Percentiles rank a stretch among this genome's conserved stretches.
These are phyloP conservation scores for Argopecten irradians DNA, from an alignment of 1,140 invertebrate species.

Conservation along the genomic window DNA sequence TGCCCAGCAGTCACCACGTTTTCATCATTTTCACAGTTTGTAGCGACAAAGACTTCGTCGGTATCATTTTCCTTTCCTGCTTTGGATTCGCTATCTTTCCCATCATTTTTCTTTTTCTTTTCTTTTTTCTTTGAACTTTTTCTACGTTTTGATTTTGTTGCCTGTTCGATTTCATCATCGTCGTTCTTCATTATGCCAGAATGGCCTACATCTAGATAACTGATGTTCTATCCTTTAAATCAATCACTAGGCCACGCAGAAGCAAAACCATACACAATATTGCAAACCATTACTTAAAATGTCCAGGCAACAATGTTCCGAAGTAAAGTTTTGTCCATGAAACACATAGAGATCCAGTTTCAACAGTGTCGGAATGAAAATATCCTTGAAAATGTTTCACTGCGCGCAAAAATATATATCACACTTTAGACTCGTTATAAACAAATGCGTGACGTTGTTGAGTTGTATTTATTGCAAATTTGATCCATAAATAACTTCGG, in stretches of 20 bases:
- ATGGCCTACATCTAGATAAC: background rate
- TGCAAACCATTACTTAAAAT: background rate
- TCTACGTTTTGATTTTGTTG: background rate
- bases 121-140: conserved; percentile 2
- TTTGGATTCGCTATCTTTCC: background rate
- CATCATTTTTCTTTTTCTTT: background rate
- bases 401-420: background rate
- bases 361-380: background rate
- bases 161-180: background rate
- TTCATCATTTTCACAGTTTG: background rate
- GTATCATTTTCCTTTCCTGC: background rate
- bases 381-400: background rate
- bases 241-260: background rate
- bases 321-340: background rate
- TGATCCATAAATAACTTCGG: background rate
- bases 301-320: background rate
- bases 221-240: background rate
- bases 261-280: background rate
- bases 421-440: background rate
- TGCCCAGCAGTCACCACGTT: background rate
- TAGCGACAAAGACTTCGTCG: background rate
- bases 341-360: background rate
- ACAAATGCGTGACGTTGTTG: background rate
- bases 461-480: background rate
- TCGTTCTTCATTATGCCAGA: background rate